Conservation (phyloP, 30 jellyfish, hydroid and myxozoan species). For the Cassiopea xamachana region DNA sequence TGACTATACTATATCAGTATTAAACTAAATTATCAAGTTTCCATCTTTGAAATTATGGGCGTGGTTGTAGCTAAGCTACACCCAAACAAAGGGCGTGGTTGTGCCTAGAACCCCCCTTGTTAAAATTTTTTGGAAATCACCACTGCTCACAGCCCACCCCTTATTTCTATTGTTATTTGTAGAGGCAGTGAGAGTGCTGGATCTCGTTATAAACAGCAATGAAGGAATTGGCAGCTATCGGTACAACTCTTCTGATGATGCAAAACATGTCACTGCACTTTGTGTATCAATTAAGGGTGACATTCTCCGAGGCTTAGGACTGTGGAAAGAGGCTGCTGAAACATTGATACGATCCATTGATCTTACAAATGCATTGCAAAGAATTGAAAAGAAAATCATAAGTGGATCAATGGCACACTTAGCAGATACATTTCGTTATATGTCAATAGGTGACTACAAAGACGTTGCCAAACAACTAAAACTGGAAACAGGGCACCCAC, state of each 20-base stretch:
- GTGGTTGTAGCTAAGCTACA: no score
- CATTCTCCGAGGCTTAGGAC: constrained; percentile 52
- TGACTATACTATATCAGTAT: no score
- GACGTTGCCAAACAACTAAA: constrained; percentile 19
- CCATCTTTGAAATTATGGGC: no score
- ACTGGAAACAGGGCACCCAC: constrained; percentile 43
- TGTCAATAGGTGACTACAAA: constrained; percentile 45
- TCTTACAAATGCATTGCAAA: constrained; percentile 18
- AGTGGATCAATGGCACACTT: constrained; percentile 61
- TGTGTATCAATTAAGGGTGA: constrained; percentile 67
- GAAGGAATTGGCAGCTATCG: constrained; percentile 37
- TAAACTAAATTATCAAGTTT: no score
- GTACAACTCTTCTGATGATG: constrained; percentile 12
- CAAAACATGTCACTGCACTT: constrained; percentile 16
- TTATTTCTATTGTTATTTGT: background rate
- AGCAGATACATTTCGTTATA: constrained; percentile 67
- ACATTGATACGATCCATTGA: constrained; percentile 38
- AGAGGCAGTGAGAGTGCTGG: constrained; percentile 28
- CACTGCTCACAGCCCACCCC: background rate
- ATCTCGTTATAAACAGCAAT: constrained; percentile 22
- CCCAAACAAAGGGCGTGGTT: no score
- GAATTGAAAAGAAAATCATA: constrained; percentile 34
- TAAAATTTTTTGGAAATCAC: no score
- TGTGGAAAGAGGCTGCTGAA: constrained; percentile 68
- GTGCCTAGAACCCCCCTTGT: no score